These are phyloP conservation scores for Myodes glareolus DNA, from an alignment of 2,113 vertebrate species.

Conservation along the genomic window DNA sequence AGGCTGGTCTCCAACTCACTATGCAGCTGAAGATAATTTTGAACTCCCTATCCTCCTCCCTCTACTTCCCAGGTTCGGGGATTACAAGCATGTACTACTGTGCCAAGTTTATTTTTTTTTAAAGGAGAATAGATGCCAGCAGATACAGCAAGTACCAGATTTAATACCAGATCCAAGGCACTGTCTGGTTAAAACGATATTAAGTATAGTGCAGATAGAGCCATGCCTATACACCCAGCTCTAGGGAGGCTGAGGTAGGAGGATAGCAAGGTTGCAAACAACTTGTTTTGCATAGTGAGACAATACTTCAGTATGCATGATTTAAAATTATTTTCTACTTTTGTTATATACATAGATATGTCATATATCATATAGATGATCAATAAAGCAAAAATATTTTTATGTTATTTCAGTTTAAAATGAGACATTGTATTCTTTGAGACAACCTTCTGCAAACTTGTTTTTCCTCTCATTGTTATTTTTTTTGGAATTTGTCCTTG, in stretches of 20 bases:
- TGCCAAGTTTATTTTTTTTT: not conserved
- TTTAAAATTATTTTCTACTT: not conserved
- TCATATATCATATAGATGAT: not conserved
- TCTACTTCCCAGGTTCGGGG: not conserved
- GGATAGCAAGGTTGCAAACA: not conserved
- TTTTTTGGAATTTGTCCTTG: conserved; percentile 67
- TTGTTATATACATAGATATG: not conserved
- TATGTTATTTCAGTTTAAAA: conserved; percentile 47
- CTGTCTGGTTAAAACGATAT: conserved; percentile 41
- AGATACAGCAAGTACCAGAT: conserved; percentile 13
- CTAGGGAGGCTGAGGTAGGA: not conserved
- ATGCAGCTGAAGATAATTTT: not conserved
- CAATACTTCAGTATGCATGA: not conserved
- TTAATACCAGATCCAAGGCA: conserved; percentile 17
- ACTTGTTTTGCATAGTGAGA: not conserved
- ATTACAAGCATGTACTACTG: not conserved
- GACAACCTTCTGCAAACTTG: conserved; percentile 43
- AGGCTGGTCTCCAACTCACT: not conserved
- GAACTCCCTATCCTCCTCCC: not conserved
- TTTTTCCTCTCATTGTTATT: conserved; percentile 59
- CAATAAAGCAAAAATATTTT: conserved; percentile 8
- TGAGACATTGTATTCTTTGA: not conserved
- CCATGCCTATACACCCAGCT: not conserved
- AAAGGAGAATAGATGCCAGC: not conserved
- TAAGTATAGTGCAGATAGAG: not conserved